Conservation (phyloP, 2,113 vertebrate species). For the Amazona guildingii region DNA sequence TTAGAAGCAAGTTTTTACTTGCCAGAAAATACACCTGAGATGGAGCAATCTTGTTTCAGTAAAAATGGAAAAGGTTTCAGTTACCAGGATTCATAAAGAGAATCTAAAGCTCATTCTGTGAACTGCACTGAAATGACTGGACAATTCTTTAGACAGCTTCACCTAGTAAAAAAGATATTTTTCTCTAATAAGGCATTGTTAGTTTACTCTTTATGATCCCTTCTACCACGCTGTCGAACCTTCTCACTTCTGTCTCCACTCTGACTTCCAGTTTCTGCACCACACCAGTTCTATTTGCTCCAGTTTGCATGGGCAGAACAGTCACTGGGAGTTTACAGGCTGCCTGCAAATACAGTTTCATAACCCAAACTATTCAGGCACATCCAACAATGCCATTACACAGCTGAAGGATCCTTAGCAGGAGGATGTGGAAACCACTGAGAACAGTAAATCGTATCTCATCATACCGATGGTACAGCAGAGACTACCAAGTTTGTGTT, state of each 20-base stretch:
- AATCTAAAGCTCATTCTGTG: constrained; percentile 44
- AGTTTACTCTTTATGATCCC: constrained; percentile 13
- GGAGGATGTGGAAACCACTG: constrained; percentile 38
- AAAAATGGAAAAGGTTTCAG: constrained; percentile 20
- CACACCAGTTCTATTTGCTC: constrained; percentile 3
- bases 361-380: constrained; percentile 42
- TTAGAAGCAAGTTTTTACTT: constrained; percentile 21
- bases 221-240: not conserved
- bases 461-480: not conserved
- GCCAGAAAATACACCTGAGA: constrained; percentile 69
- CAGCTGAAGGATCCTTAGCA: constrained; percentile 55
- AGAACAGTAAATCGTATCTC: constrained; percentile 60
- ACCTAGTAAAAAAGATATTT: constrained; percentile 35
- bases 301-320: constrained; percentile 20
- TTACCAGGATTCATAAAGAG: not conserved
- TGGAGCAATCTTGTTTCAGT: constrained; percentile 34
- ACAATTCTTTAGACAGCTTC: constrained; percentile 24
- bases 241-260: not conserved
- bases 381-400: not conserved
- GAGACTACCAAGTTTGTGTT: constrained; percentile 54
- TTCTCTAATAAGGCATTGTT: constrained; percentile 72
- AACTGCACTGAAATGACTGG: constrained; percentile 13
- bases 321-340: not conserved
- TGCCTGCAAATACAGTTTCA: constrained; percentile 39
- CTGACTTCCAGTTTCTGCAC: not conserved